Conservation (phyloP, 2,797 vertebrate genomes). For the Halcyon chelicuti region DNA sequence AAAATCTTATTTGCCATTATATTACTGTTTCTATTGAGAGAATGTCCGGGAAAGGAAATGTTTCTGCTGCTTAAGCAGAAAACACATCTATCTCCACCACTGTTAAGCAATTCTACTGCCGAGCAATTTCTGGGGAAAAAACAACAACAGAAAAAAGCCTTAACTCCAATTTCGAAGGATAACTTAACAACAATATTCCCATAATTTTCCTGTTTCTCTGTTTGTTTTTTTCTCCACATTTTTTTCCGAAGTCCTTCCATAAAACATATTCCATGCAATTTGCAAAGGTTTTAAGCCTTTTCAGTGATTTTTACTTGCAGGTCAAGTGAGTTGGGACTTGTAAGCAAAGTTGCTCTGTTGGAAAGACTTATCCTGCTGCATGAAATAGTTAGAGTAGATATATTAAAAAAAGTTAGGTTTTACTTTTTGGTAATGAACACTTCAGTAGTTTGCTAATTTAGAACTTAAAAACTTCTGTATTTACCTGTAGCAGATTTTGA, state of each 20-base stretch:
- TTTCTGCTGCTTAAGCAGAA: constrained; percentile 30
- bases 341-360: not conserved
- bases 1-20: constrained; percentile 34
- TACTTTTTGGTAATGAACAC: not conserved
- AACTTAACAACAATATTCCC: not conserved
- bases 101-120: not conserved
- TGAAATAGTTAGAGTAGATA: not conserved
- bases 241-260: not conserved
- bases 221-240: not conserved
- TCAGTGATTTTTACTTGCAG: not conserved
- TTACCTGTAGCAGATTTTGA: not conserved
- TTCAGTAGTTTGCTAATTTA: not conserved
- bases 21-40: constrained; percentile 8
- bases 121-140: not conserved
- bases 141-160: not conserved
- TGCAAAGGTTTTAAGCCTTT: constrained; percentile 7
- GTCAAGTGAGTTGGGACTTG: not conserved
- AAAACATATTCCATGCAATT: not conserved
- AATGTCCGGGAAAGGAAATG: constrained; percentile 17
- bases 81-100: not conserved
- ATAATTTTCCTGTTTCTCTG: not conserved
- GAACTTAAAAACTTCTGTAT: not conserved
- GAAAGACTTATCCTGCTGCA: not conserved
- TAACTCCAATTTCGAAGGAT: not conserved
- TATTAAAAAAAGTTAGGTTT: not conserved